Evolutionary conservation across 2,888 invertebrate genomes (phyloP), one percentile per base, ranked within the genome.

Genomic region (Drosophila kuntzei): DNA sequence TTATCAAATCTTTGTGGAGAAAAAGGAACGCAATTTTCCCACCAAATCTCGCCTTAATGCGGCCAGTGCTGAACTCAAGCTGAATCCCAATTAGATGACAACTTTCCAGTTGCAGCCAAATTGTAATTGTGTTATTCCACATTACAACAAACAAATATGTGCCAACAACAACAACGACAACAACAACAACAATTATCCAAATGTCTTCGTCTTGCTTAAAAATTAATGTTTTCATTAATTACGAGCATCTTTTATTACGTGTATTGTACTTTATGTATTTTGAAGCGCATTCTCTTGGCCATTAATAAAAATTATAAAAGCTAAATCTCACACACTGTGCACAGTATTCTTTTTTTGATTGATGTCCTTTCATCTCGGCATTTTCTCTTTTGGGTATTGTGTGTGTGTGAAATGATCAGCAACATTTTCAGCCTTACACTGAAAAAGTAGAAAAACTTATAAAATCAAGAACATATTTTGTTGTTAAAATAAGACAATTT

Each of bases 1-100:
- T 68, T 90, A 72, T 60, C 89, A 89, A 74, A 90, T 90, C 34
- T 89, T 90, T 41, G 90, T 89, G 62, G 90, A 90, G 77, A 87
- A 90, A 66, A 89, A 90, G 76, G 89, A 90, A 62, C 90, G 89
- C 43, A 89, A 83, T 66, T 65, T 83, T 43, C 89, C 89, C 46
- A 87, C 88, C 37, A 80, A 88, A 18, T 78, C 88, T 11, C 81
- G 89, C 58, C 64, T 86, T 1, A 89, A 87, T 76, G 89, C 90
- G 69, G 88, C 84, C 77, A 77, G 71, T 18, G 89, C 90, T 68
- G 88, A 90, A 79, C 79, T 80, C n/a, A 89, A 89, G 77, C 79
- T 90, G 64, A 90, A 86, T 86, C 89, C 85, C 67, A 89, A 86
- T 86, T 86, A 86, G 85, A 27, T 34, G 25, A 16, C n/a, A 9